Evolutionary conservation across 1,140 invertebrate species (phyloP).

Genomic region (Achatina immaculata): DNA sequence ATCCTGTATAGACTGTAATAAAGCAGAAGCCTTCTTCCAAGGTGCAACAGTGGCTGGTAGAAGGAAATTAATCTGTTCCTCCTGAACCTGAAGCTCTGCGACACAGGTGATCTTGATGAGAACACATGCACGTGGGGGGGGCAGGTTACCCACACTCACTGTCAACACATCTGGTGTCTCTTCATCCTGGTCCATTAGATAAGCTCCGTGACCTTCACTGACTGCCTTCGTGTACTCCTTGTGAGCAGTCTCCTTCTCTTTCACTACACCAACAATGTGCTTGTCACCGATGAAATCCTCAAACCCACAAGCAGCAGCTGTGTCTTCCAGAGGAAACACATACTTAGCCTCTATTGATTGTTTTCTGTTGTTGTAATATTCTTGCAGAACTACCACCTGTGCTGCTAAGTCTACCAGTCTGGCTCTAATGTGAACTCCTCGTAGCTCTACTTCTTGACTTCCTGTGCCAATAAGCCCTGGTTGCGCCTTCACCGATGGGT

Average conservation of each 20-base stretch:
- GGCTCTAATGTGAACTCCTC: conserved; percentile 65
- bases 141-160: conserved; percentile 72
- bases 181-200: conserved; percentile 72
- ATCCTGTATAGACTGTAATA: conserved; percentile 54
- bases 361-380: conserved; percentile 66
- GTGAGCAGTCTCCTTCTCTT: conserved; percentile 72
- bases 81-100: conserved; percentile 71
- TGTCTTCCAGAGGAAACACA: conserved; percentile 72
- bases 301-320: conserved; percentile 71
- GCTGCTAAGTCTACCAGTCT: conserved; percentile 68
- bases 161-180: conserved; percentile 71
- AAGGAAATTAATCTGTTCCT: conserved; percentile 69
- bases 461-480: conserved; percentile 57
- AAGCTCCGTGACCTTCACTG: conserved; percentile 72
- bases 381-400: conserved; percentile 68
- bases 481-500: conserved; percentile 63
- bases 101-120: conserved; percentile 74
- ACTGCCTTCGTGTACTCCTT: conserved; percentile 72
- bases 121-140: conserved; percentile 62
- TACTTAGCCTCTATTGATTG: conserved; percentile 71
- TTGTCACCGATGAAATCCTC: conserved; percentile 72
- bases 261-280: conserved; percentile 72
- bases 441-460: conserved; percentile 58
- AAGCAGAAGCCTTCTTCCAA: conserved; percentile 65
- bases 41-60: conserved; percentile 69